These are phyloP conservation scores for Cyanocitta stelleri DNA, from an alignment of 2,113 vertebrate species.

Conservation along the genomic window DNA sequence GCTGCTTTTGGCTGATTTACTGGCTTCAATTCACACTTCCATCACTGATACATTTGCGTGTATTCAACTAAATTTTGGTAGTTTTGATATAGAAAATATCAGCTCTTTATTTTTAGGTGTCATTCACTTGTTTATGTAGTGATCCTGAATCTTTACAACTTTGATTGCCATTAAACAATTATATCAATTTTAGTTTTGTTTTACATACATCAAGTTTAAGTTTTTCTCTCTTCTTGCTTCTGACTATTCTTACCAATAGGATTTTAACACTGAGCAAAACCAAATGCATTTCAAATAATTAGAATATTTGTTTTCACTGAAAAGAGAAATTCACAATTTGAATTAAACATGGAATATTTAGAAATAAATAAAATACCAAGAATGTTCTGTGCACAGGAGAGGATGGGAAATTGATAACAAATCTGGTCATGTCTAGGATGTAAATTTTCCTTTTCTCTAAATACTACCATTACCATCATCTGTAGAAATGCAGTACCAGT, in stretches of 20 bases:
- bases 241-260: background rate
- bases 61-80: background rate
- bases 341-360: background rate
- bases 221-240: background rate
- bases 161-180: background rate
- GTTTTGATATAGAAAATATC: background rate
- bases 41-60: background rate
- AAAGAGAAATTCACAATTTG: background rate
- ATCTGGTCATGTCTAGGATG: background rate
- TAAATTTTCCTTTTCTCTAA: background rate
- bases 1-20: background rate
- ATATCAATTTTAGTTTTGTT: background rate
- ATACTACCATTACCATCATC: background rate
- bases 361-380: background rate
- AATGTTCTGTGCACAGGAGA: background rate
- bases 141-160: background rate
- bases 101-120: background rate
- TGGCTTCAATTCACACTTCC: background rate
- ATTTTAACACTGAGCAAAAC: background rate
- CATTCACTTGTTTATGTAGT: background rate
- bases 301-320: background rate
- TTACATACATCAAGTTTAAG: background rate
- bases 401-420: background rate
- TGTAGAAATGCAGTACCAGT: background rate
- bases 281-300: background rate